Evolutionary conservation across 2,113 vertebrate species (phyloP).

Genomic region (Malurus melanocephalus): DNA sequence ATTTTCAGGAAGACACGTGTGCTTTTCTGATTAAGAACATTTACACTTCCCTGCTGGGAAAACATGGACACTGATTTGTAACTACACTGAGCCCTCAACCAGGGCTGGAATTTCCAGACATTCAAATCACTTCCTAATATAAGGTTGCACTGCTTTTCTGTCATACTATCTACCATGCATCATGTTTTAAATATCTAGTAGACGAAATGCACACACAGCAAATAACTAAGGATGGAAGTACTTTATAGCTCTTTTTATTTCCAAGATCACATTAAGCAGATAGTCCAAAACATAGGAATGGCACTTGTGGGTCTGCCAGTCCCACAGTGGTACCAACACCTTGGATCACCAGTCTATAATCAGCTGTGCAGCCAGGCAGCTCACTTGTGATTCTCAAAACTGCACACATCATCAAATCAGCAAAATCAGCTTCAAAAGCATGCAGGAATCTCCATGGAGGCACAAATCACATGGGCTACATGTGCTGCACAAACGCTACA

Average conservation of each 20-base stretch:
- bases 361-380: neutral
- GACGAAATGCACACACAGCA: neutral
- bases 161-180: neutral
- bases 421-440: neutral
- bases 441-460: neutral
- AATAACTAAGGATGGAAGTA: neutral
- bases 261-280: neutral
- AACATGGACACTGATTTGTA: neutral
- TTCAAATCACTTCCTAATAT: constrained; percentile 33
- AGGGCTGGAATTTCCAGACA: constrained; percentile 21
- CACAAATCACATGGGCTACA: rapidly evolving
- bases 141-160: neutral
- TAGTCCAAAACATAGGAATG: neutral
- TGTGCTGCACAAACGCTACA: neutral
- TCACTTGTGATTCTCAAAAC: neutral
- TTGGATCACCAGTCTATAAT: neutral
- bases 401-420: neutral
- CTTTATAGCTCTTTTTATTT: neutral
- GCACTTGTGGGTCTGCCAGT: neutral
- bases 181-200: constrained; percentile 6
- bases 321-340: neutral
- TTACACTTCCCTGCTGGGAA: neutral
- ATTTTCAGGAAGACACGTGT: neutral
- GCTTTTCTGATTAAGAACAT: neutral
- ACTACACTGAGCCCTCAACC: neutral